Conservation (phyloP, 2,113 vertebrate species). For the Saguinus imperator region DNA sequence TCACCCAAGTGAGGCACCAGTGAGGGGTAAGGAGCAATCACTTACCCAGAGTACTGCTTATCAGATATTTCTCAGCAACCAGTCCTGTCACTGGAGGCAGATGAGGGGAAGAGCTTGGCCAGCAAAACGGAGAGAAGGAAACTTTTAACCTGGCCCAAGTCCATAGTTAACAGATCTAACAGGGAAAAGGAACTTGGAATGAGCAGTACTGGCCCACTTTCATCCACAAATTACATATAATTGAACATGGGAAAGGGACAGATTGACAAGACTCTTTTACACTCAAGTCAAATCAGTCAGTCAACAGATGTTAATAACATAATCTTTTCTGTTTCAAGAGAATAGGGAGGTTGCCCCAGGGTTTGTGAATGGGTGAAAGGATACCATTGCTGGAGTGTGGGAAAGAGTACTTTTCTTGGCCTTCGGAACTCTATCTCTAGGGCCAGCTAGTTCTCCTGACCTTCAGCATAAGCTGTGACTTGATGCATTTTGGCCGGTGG, state of each 20-base stretch:
- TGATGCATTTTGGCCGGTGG: slow-evolving; percentile 18
- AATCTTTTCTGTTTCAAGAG: slow-evolving; percentile 7
- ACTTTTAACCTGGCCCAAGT: neutral
- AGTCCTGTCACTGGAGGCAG: neutral
- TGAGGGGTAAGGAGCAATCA: neutral
- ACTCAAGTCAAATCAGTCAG: neutral
- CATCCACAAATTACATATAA: neutral
- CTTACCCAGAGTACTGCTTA: neutral
- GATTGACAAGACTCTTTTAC: neutral
- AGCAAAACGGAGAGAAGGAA: neutral
- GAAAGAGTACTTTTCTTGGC: slow-evolving; percentile 42
- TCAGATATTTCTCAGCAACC: slow-evolving; percentile 44
- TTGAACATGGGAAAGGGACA: neutral
- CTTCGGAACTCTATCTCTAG: neutral
- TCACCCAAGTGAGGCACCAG: neutral
- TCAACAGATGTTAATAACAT: neutral
- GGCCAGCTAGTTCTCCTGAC: slow-evolving; percentile 21
- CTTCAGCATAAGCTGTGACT: neutral
- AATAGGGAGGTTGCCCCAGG: neutral
- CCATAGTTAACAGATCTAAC: neutral
- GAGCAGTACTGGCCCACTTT: neutral
- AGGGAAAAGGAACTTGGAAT: neutral
- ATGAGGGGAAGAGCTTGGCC: neutral
- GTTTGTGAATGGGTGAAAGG: neutral
- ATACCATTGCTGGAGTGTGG: neutral